These are phyloP conservation scores for Malurus melanocephalus DNA, from an alignment of 2,113 vertebrate genomes.

Conservation along the genomic window DNA sequence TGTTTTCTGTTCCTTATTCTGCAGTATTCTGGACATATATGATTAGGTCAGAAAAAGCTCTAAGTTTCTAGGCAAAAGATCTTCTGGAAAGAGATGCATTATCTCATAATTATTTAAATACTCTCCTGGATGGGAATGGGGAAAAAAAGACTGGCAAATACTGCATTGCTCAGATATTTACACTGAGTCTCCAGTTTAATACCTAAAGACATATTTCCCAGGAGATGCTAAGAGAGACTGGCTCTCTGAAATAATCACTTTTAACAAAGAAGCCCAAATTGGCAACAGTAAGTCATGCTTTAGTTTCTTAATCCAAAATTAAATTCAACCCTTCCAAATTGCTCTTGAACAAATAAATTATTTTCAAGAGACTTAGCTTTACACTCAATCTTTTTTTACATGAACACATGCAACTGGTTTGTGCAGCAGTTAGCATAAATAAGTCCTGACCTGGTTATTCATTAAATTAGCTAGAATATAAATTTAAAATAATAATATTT, in stretches of 20 bases:
- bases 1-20: neutral
- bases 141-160: neutral
- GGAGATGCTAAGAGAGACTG: neutral
- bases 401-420: neutral
- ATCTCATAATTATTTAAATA: neutral
- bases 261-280: neutral
- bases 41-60: neutral
- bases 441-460: conserved; percentile 13
- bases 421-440: neutral
- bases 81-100: neutral
- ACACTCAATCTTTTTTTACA: neutral
- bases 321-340: neutral
- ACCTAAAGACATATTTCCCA: neutral
- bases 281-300: neutral
- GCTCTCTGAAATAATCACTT: neutral
- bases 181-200: neutral
- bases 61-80: neutral
- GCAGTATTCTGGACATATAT: neutral
- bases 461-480: conserved; percentile 7
- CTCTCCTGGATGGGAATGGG: neutral
- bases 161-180: neutral
- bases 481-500: conserved; percentile 12
- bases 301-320: neutral
- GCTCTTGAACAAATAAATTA: neutral
- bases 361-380: neutral